Percentiles rank a stretch among this genome's conserved stretches.
Evolutionary conservation across 2,888 invertebrate species (phyloP).

Genomic region (Prenolepis imparis): DNA sequence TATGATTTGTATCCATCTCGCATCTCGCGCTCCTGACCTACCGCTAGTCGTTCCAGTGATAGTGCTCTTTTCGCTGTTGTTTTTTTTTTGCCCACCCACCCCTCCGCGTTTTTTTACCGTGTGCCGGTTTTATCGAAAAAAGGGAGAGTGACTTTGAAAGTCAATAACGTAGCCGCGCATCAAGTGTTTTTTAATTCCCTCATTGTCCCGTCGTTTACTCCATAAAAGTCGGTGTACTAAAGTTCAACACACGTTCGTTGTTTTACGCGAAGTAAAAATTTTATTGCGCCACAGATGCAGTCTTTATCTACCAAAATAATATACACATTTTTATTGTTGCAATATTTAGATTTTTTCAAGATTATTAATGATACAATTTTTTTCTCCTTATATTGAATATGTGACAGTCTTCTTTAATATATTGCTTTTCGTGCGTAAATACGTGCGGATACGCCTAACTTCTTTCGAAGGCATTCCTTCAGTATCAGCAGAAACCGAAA

Average conservation of each 20-base stretch:
- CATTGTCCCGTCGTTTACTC: slow-evolving; percentile 49
- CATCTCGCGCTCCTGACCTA: slow-evolving; percentile 80
- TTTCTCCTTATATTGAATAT: background rate
- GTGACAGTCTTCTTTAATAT: too few species aligned
- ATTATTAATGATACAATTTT: background rate
- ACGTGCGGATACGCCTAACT: background rate
- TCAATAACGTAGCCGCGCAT: slow-evolving; percentile 73
- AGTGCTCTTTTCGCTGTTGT: slow-evolving; percentile 66
- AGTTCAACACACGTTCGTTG: slow-evolving; percentile 8
- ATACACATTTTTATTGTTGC: background rate
- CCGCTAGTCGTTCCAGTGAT: slow-evolving; percentile 75
- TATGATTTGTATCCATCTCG: slow-evolving; percentile 84
- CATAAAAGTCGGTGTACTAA: slow-evolving; percentile 9
- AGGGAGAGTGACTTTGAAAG: slow-evolving; percentile 78
- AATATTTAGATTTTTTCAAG: background rate
- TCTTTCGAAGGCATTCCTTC: background rate
- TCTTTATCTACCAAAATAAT: background rate
- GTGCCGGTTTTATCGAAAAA: slow-evolving; percentile 69
- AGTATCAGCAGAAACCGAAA: background rate
- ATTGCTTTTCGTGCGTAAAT: background rate
- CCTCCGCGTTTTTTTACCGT: slow-evolving; percentile 48
- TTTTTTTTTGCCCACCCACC: slow-evolving; percentile 51
- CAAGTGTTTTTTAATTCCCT: slow-evolving; percentile 67
- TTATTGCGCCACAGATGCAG: background rate
- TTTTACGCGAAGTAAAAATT: background rate